A percentile compares a stretch with the other conserved stretches of the same genome.
Conservation (phyloP, 2,797 vertebrate genomes). For the Lithobates sylvaticus region DNA sequence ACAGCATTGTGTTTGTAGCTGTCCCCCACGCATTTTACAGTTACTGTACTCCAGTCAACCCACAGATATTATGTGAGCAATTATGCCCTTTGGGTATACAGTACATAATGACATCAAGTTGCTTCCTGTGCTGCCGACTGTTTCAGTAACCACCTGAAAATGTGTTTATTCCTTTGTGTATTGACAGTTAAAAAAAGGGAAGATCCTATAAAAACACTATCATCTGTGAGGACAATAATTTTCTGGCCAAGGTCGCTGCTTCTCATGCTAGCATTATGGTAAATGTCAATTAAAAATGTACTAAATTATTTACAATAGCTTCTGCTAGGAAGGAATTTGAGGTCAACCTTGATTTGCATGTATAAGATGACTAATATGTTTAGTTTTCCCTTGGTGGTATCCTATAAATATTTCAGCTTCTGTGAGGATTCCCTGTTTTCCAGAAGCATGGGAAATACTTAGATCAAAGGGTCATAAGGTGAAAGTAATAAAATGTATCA, state of each 20-base stretch:
- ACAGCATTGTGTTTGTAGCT: too few relatives aligned
- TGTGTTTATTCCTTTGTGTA: not conserved
- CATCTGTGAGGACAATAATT: not conserved
- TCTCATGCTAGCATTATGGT: conserved; percentile 15
- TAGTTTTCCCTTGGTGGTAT: not conserved
- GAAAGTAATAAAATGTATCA: not conserved
- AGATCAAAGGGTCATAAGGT: conserved; percentile 12
- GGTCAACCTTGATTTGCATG: conserved; percentile 34
- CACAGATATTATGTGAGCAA: too few relatives aligned
- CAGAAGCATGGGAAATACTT: not conserved
- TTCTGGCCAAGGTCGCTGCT: not conserved
- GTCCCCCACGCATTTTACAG: too few relatives aligned
- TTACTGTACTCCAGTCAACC: too few relatives aligned
- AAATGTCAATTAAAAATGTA: conserved; percentile 21
- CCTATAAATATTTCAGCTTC: conserved; percentile 4
- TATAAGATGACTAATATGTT: conserved; percentile 7
- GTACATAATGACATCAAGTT: not conserved
- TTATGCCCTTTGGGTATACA: not conserved
- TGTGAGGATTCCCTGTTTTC: not conserved
- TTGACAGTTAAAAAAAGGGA: not conserved
- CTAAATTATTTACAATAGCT: conserved; percentile 36
- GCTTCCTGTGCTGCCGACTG: not conserved
- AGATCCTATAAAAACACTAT: not conserved
- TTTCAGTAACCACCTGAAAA: not conserved
- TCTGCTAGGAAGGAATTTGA: conserved; percentile 22